Conservation (phyloP, 2,888 invertebrate species). For the Caenorhabditis sulstoni region DNA sequence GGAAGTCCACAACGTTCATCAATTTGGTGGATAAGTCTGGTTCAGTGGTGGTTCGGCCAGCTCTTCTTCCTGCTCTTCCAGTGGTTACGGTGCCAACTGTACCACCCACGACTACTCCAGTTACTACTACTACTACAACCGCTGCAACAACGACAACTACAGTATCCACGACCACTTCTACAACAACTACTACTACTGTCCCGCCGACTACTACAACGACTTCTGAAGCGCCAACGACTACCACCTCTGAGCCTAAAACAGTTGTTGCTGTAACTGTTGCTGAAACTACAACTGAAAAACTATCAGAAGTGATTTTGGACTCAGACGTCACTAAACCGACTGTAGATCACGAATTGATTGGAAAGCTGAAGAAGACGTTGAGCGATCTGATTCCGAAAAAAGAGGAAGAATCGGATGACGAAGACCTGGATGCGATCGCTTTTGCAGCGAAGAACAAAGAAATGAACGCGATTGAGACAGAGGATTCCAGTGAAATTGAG, state of each 20-base stretch:
- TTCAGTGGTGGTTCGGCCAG: no score
- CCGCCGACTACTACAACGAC: constrained; percentile 1
- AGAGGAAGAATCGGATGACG: neutral
- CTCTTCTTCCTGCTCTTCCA: neutral
- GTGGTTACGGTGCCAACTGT: neutral
- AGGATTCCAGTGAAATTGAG: constrained; percentile 20
- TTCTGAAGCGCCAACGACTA: constrained; percentile 6
- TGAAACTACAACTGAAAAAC: neutral
- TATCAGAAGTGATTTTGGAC: constrained; percentile 29
- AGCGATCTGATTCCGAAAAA: constrained; percentile 6
- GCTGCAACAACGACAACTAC: neutral
- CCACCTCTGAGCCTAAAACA: neutral
- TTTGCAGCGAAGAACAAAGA: constrained; percentile 53
- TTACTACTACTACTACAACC: constrained; percentile 9
- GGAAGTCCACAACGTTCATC: constrained; percentile 61
- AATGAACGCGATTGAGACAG: constrained; percentile 50
- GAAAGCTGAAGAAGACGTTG: constrained; percentile 33
- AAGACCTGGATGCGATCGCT: constrained; percentile 18
- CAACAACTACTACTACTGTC: constrained; percentile 18
- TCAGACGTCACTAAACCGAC: constrained; percentile 22
- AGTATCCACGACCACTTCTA: constrained; percentile 6
- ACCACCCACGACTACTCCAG: constrained; percentile 7
- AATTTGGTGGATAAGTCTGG: constrained; percentile 58
- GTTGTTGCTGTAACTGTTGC: no score
- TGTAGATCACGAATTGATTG: constrained; percentile 5